These are phyloP conservation scores for Ophiothrix spiculata DNA, from an alignment of 35 echinoderm and acorn worm genomes.

Conservation along the genomic window DNA sequence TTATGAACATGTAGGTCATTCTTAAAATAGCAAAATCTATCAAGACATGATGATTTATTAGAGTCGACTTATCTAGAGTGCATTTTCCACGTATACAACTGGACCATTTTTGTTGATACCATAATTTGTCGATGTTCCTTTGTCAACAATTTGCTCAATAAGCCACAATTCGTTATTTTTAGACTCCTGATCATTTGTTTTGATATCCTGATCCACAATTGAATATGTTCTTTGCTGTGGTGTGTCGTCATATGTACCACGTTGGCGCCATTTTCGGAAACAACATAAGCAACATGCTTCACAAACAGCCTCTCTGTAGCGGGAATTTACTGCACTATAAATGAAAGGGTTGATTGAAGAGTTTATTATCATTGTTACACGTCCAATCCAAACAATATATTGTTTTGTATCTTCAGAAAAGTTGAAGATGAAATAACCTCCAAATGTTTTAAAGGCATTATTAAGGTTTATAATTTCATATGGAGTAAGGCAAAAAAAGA, in stretches of 20 bases:
- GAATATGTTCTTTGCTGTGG: not conserved
- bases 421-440: not conserved
- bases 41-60: too few relatives aligned
- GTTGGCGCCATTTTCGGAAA: not conserved
- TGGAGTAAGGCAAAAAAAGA: not conserved
- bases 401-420: not conserved
- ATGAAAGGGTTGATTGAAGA: not conserved
- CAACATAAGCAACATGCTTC: not conserved
- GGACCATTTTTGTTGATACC: too few relatives aligned
- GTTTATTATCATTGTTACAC: not conserved
- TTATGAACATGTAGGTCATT: too few relatives aligned
- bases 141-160: too few relatives aligned
- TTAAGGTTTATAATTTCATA: not conserved
- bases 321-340: not conserved
- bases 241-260: not conserved
- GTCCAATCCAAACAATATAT: not conserved
- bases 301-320: not conserved
- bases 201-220: not conserved
- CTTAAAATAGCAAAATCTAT: too few relatives aligned
- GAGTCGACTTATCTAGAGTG: too few relatives aligned
- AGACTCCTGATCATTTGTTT: not conserved
- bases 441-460: not conserved
- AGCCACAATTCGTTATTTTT: too few relatives aligned
- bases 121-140: too few relatives aligned
- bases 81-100: too few relatives aligned